Evolutionary conservation across 2,113 vertebrate genomes (phyloP).

Genomic region (Heterocephalus glaber): DNA sequence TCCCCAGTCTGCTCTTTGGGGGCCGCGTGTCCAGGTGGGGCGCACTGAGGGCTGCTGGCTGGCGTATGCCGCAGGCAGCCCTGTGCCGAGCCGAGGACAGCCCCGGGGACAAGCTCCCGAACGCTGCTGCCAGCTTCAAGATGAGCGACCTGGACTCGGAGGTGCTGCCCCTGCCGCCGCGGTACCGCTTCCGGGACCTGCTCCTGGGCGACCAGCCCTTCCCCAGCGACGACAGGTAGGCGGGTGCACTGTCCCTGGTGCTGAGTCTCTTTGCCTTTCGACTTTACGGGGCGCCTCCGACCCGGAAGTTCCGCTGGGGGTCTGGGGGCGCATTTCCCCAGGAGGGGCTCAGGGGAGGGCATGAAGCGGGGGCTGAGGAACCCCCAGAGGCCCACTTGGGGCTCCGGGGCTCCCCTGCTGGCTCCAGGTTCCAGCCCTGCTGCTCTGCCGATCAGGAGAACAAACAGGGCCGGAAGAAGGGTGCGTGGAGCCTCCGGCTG

Average conservation of each 20-base stretch:
- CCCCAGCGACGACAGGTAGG: constrained; percentile 96
- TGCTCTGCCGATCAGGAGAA: not conserved
- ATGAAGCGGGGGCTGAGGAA: rapidly evolving
- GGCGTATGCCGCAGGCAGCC: constrained; percentile 83
- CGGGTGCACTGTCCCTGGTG: constrained; percentile 77
- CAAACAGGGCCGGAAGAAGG: not conserved
- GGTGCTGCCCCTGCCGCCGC: constrained; percentile 94
- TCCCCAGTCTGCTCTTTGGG: not conserved
- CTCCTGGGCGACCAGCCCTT: constrained; percentile 96
- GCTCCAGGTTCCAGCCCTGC: not conserved
- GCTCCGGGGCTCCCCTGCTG: not conserved
- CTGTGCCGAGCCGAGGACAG: constrained; percentile 73
- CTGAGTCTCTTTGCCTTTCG: constrained; percentile 53
- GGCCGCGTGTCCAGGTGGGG: not conserved
- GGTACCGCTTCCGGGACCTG: constrained; percentile 96
- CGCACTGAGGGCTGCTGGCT: not conserved
- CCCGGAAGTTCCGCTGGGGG: not conserved
- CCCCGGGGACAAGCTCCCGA: constrained; percentile 89
- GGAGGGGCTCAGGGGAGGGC: not conserved
- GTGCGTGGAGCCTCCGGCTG: not conserved
- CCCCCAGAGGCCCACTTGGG: too few relatives aligned
- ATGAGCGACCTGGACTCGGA: constrained; percentile 94
- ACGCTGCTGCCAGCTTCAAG: constrained; percentile 86
- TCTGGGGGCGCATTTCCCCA: not conserved
- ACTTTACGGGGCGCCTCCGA: not conserved